Evolutionary conservation across 2,113 vertebrate genomes (phyloP), one percentile per base, ranked within the genome.

Genomic region (Thunnus thynnus): DNA sequence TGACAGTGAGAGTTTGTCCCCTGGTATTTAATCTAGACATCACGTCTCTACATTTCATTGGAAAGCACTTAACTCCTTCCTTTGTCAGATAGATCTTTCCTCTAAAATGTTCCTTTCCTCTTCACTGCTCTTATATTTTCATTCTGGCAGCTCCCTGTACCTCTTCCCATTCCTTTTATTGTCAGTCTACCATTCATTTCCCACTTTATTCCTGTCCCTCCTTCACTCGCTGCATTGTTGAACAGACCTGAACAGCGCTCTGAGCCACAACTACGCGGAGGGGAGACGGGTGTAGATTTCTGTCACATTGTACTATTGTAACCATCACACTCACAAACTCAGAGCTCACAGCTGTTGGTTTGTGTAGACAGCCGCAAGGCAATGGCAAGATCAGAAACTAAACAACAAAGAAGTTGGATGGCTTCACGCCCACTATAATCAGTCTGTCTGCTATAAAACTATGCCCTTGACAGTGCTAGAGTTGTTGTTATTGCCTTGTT

Each of bases 341-440:
- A 62, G 7, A 27, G 30, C 75, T 55, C 57, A 70, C 52, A 72
- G 84, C 74, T 78, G 72, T 25, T 56, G 79, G 58, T 78, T 81
- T 83, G 57, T 70, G 69, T 16, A 78, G 81, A 72, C 72, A 70
- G 79, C 79, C 58, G 50, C 48, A 46, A 88, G 79, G 74, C 47
- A 76, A 75, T 74, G 60, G 63, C 48, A 72, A 68, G 56, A 88
- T 92, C 84, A 89, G 76, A 70, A 82, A 76, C 51, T 41, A 48
- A 77, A 86, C 48, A 85, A 80, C 76, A 78, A 75, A 73, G 54
- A 46, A 58, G 50, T 50, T 58, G 32, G 27, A 81, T 61, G 61
- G 67, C 27, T 69, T 72, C 70, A 82, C 70, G 16, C 25, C 76
- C 66, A 83, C 55, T 13, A 13, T 54, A 58, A 79, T 78, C 70